Conservation (phyloP, 2,888 invertebrate genomes). For the Herminia tarsipennalis region DNA sequence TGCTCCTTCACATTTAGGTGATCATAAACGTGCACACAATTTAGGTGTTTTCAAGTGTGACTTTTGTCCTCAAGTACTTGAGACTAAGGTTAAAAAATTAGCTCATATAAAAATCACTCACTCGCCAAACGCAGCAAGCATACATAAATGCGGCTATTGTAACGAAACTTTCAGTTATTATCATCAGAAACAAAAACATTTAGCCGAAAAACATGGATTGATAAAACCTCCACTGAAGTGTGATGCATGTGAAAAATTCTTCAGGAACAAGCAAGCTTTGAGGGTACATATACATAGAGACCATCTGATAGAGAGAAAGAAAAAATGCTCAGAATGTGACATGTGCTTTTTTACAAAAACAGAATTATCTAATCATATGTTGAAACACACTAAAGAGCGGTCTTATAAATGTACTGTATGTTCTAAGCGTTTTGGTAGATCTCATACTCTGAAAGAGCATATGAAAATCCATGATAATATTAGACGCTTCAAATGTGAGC, state of each 20-base stretch:
- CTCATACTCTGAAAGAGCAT: slow-evolving; percentile 46
- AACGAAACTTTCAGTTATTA: neutral
- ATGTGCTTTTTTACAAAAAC: slow-evolving; percentile 46
- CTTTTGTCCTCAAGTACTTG: slow-evolving; percentile 63
- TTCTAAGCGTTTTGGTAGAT: slow-evolving; percentile 45
- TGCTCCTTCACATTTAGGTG: slow-evolving; percentile 50
- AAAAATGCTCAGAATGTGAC: slow-evolving; percentile 63
- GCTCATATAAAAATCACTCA: slow-evolving; percentile 53
- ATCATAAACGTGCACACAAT: slow-evolving; percentile 48
- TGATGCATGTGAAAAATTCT: slow-evolving; percentile 25
- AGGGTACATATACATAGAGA: slow-evolving; percentile 23
- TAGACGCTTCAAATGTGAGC: slow-evolving; percentile 28
- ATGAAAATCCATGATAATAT: slow-evolving; percentile 50
- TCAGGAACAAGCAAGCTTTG: slow-evolving; percentile 8
- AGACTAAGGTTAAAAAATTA: slow-evolving; percentile 51
- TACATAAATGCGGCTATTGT: slow-evolving; percentile 4
- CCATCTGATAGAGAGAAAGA: slow-evolving; percentile 48
- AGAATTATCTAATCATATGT: slow-evolving; percentile 24
- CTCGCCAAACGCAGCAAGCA: neutral
- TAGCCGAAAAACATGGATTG: neutral
- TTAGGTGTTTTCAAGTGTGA: slow-evolving; percentile 55
- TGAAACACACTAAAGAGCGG: slow-evolving; percentile 53
- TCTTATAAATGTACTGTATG: slow-evolving; percentile 64
- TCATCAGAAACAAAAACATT: neutral
- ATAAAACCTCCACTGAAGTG: slow-evolving; percentile 12